Evolutionary conservation across 1,140 invertebrate species (phyloP), one percentile per base, ranked within the genome.

Genomic region (Zophobas morio): DNA sequence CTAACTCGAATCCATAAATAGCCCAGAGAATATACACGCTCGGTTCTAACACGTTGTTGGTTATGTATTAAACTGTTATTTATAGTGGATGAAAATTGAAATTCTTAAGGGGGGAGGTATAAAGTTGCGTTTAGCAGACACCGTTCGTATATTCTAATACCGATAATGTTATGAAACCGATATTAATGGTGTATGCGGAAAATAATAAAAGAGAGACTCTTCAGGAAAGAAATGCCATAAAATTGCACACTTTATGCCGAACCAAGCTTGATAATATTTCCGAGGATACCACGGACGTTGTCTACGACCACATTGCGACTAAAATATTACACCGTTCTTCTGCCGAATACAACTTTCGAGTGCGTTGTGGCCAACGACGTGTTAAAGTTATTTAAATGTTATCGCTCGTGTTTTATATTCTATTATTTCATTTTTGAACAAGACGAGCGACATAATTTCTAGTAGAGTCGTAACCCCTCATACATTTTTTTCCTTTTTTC

Each of bases 1-100:
- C 60, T 42, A 66, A 66, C 37, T 42, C 36, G n/a, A 32, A 40
- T 4, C 8, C 57, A 63, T 63, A 63, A 63, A 63, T 63, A 63
- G 35, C 34, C 35, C 6, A 20, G 20, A 51, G n/a, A 51, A 51
- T 51, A 20, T 51, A 51, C n/a, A 51, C 49, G n/a, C 49, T 2
- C 49, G 49, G 6, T 51, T 51, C n/a, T 6, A 51, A 37, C 57
- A 33, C 20, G 54, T 57, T 33, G 54, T 34, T 35, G 42, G n/a
- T 51, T 51, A 20, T 20, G 6, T 51, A 20, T 51, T 20, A 46
- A 46, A 46, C 3, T 8, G 42, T 66, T 32, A 42, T 32, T 66
- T 6, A 42, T 66, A 42, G 37, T 66, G 1, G 34, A 39, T 20
- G 20, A 20, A 63, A 63, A 66, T 66, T 66, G 60, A 66, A 42